Evolutionary conservation across 2,797 vertebrate species (phyloP).

Genomic region (Sparus aurata): DNA sequence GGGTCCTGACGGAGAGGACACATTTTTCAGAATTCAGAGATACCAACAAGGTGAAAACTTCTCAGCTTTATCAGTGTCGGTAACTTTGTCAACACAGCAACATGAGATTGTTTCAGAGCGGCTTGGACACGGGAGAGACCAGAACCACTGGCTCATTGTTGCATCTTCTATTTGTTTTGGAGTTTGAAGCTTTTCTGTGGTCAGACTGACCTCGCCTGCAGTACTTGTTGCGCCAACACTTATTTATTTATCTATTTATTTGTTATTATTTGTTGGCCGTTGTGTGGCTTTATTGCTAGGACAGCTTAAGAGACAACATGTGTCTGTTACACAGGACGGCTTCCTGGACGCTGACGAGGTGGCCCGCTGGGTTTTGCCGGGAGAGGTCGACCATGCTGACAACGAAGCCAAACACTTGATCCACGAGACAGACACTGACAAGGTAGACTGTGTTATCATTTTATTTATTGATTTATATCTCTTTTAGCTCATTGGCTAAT

Average conservation of each 20-base stretch:
- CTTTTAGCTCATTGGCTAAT: too few species aligned
- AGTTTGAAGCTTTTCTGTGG: too few species aligned
- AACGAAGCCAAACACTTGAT: conserved; percentile 92
- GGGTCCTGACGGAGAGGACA: conserved; percentile 90
- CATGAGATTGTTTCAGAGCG: not conserved
- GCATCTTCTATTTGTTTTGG: too few species aligned
- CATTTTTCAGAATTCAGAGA: conserved; percentile 91
- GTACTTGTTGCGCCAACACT: too few species aligned
- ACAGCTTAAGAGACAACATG: too few species aligned
- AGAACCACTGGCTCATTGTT: too few species aligned
- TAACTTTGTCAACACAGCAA: not conserved
- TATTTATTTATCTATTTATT: too few species aligned
- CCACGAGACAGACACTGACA: conserved; percentile 88
- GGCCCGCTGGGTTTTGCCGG: conserved; percentile 90
- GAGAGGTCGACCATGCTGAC: conserved; percentile 90
- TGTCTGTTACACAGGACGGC: conserved; percentile 82
- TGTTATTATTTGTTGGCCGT: too few species aligned
- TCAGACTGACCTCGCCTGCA: too few species aligned
- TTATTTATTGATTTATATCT: too few species aligned
- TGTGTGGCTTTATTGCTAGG: too few species aligned
- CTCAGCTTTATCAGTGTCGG: not conserved
- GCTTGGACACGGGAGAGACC: not conserved
- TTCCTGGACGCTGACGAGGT: conserved; percentile 87
- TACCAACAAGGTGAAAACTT: conserved; percentile 85
- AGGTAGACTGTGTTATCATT: conserved; percentile 75